A percentile compares a stretch with the other conserved stretches of the same genome.
These are phyloP conservation scores for Eolophus roseicapilla DNA, from an alignment of 2,113 vertebrate genomes.

Conservation along the genomic window DNA sequence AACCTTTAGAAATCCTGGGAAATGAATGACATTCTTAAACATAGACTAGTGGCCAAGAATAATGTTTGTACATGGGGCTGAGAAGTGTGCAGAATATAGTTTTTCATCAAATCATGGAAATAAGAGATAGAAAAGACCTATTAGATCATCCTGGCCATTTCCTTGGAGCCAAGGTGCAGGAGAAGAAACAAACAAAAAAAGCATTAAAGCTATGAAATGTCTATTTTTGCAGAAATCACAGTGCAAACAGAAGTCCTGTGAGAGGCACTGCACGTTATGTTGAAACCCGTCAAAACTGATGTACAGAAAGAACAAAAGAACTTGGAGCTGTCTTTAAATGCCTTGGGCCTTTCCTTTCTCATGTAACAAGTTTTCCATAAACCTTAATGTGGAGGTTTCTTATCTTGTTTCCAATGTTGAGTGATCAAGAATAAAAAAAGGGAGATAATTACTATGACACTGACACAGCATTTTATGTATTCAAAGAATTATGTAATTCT, in stretches of 20 bases:
- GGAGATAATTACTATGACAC: neutral
- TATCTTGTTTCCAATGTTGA: neutral
- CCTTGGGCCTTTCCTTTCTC: constrained; percentile 1
- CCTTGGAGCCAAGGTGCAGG: neutral
- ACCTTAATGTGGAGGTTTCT: neutral
- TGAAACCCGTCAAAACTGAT: neutral
- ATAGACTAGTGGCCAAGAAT: neutral
- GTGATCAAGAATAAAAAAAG: neutral
- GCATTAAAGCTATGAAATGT: neutral
- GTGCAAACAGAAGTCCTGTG: neutral
- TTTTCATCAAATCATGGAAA: constrained; percentile 37
- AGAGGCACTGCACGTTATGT: neutral
- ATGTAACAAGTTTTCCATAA: neutral
- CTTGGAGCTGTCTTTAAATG: neutral
- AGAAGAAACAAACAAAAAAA: neutral
- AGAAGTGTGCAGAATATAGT: constrained; percentile 26
- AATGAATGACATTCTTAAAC: constrained; percentile 32
- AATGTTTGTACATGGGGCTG: constrained; percentile 14
- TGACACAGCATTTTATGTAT: neutral
- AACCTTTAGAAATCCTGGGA: neutral
- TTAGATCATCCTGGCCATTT: neutral
- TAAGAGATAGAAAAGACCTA: neutral
- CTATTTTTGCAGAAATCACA: neutral
- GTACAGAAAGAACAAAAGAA: neutral
- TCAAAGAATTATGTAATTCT: neutral